phyloP scores from a whole-genome alignment of 1,140 invertebrate genomes.

The Zelostemma sp. region DNA sequence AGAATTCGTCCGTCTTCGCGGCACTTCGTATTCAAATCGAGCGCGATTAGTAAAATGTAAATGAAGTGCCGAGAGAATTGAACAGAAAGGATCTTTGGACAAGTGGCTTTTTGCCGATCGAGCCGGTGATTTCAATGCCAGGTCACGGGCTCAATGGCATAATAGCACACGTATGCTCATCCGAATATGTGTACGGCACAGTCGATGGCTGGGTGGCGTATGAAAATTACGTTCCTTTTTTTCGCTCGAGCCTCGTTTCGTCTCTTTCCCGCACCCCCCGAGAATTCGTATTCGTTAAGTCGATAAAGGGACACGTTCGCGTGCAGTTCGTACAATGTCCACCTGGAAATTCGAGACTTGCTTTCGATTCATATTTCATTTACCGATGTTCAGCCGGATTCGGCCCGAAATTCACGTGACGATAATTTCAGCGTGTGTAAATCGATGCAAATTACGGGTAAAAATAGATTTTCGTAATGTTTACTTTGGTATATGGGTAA shows the following conservation, averaged over 20 bases:
- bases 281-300: slow-evolving; percentile 29
- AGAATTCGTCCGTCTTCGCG: too few relatives aligned
- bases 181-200: slow-evolving; percentile 2
- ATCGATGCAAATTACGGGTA: too few relatives aligned
- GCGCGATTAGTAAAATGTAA: background rate
- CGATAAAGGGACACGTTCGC: slow-evolving; percentile 30
- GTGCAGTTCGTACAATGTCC: slow-evolving; percentile 29
- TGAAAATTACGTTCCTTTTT: slow-evolving; percentile 25
- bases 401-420: too few relatives aligned
- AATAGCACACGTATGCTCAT: slow-evolving; percentile 13
- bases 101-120: slow-evolving; percentile 19
- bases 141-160: slow-evolving; percentile 35
- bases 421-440: too few relatives aligned
- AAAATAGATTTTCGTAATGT: background rate
- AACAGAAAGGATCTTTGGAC: slow-evolving; percentile 5
- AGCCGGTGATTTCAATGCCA: slow-evolving; percentile 59
- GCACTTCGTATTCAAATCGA: too few relatives aligned
- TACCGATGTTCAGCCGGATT: too few relatives aligned
- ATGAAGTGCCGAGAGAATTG: background rate
- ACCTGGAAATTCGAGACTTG: slow-evolving; percentile 14
- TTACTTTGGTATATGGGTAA: background rate
- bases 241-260: slow-evolving; percentile 4
- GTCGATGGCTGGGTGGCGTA: too few relatives aligned
- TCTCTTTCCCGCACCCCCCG: slow-evolving; percentile 22
- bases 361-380: too few relatives aligned